Base-by-base conservation (phyloP, 2,797 vertebrate species). In the Huso huso region DNA sequence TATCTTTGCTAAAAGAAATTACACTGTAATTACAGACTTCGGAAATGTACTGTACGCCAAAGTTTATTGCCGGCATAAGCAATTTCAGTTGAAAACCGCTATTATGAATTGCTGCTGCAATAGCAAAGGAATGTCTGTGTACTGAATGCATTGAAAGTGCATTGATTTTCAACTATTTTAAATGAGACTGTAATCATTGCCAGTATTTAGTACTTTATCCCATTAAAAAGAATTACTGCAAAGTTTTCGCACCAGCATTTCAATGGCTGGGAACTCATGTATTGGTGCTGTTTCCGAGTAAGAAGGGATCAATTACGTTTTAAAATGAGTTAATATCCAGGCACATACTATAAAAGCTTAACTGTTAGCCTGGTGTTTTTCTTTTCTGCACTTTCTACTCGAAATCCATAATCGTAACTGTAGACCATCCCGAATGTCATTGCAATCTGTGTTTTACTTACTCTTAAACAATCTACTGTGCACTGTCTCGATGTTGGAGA, bases 161-260 rank as follows among this genome's bases (percentile, higher is more conserved):
- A 72, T 75, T 72, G 70, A 76, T 76, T 10, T 10, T 3, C 51
- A 68, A 49, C 23, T 37, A 37, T 37, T 37, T 37, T 37, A 37
- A 37, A 37, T 37, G 49, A 71, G 72, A 69, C 75, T 61, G 51
- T 13, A 71, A 73, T 73, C 72, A 71, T 78, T 37, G 23, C 4
- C 23, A 3, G 23, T 37, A 37, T 37, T 37, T 37, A 37, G 23
- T 37, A 37, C 23, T 37, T 37, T 37, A 37, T 37, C 23, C 23
- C 23, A 37, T 37, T 37, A 37, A 37, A 3, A 37, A 37, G 23
- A 37, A 37, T 37, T 37, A 37, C 23, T 37, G 23, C 23, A 37
- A 37, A 37, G 23, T 37, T 37, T 37, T 37, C 23, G 23, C 23
- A 37, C 37, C 37, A 37, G 37, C 37, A 37, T 37, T 37, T 37